phyloP scores from a whole-genome alignment of 2,113 vertebrate genomes.

The Gracilinanus agilis region DNA sequence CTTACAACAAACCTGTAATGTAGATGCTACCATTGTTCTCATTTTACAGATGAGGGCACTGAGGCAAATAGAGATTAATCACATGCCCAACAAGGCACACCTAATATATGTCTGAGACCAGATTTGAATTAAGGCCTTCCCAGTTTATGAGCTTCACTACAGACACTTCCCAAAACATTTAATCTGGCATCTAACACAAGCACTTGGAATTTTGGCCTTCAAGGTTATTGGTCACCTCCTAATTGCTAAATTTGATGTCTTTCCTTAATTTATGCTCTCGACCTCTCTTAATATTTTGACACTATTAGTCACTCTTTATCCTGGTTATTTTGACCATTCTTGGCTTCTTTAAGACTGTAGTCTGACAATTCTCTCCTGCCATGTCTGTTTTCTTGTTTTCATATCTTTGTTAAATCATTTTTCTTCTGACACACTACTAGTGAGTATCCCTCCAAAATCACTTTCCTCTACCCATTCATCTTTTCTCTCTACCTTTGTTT shows the following conservation, averaged over 20 bases:
- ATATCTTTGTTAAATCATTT: no score
- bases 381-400: no score
- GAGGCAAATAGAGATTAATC: background rate
- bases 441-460: no score
- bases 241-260: background rate
- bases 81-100: background rate
- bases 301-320: background rate
- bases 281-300: background rate
- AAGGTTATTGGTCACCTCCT: background rate
- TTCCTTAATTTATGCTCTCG: background rate
- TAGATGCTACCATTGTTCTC: background rate
- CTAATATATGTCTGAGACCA: background rate
- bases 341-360: no score
- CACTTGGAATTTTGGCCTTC: background rate
- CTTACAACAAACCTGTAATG: background rate
- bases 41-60: background rate
- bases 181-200: background rate
- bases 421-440: no score
- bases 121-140: background rate
- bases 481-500: no score
- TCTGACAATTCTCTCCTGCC: no score
- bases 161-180: background rate
- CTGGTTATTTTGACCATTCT: no score
- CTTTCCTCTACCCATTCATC: no score
- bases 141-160: background rate